Evolutionary conservation across 2,888 invertebrate species (phyloP), one percentile per base, ranked within the genome.

Genomic region (Alitta virens): DNA sequence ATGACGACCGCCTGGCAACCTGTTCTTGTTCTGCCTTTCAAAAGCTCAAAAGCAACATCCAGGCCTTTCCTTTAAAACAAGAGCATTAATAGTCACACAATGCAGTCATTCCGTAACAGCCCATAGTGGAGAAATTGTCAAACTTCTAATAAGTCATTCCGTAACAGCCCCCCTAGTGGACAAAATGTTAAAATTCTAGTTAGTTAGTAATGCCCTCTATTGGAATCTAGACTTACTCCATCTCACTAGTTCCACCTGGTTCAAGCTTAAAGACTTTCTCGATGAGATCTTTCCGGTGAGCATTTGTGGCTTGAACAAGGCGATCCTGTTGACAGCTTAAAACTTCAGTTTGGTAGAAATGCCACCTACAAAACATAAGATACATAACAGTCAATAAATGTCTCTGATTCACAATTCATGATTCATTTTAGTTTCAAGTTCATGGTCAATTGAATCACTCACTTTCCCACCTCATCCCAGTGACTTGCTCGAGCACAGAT

Each of bases 401-500:
- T n/a, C n/a, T n/a, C n/a, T n/a, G n/a, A n/a, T n/a, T n/a, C n/a
- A n/a, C n/a, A n/a, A n/a, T n/a, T n/a, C n/a, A n/a, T n/a, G n/a
- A n/a, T n/a, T n/a, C n/a, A n/a, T n/a, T n/a, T n/a, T n/a, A n/a
- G n/a, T n/a, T n/a, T n/a, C n/a, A n/a, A n/a, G n/a, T n/a, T n/a
- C n/a, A n/a, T n/a, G n/a, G n/a, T 49, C 23, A 53, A 18, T 24
- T n/a, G 25, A n/a, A n/a, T n/a, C 14, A 72, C 80, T 74, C 69
- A 82, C 80, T 80, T 81, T 51, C 82, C 82, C 16, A 82, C 81
- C 68, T 81, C 79, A 68, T 81, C 78, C 82, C 82, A 82, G 67
- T 82, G 80, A 67, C 82, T 82, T 38, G 78, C 82, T 25, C 82
- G 66, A 12, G 82, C 82, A 75, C 82, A 82, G 64, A 82, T 75